phyloP scores from a whole-genome alignment of 2,888 invertebrate species.

The Hypena proboscidalis region DNA sequence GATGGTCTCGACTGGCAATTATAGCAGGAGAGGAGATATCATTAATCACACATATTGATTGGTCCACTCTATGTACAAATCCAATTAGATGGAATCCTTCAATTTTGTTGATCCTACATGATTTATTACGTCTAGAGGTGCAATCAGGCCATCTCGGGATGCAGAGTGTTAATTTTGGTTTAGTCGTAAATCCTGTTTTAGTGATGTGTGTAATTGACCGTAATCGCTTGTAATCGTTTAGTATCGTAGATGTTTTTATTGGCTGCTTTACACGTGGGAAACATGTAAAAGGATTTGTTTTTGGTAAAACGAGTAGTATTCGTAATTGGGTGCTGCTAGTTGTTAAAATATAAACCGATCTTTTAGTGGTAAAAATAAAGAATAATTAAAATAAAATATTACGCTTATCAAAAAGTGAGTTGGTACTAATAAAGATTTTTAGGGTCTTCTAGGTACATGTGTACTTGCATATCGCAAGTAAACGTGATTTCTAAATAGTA shows the following conservation, averaged over 20 bases:
- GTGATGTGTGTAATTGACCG: conserved; percentile 64
- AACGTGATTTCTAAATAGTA: too few relatives aligned
- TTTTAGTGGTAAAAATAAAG: neutral
- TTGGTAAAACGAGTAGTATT: conserved; percentile 23
- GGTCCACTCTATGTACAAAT: conserved; percentile 75
- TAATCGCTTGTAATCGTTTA: conserved; percentile 66
- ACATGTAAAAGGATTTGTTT: conserved; percentile 42
- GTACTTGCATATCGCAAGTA: too few relatives aligned
- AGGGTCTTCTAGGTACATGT: too few relatives aligned
- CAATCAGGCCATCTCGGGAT: conserved; percentile 70
- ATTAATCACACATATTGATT: conserved; percentile 84
- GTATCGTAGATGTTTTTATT: conserved; percentile 57
- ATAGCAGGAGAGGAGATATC: conserved; percentile 74
- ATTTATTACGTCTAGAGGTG: conserved; percentile 69
- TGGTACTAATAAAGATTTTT: too few relatives aligned
- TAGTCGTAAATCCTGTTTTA: conserved; percentile 73
- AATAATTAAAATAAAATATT: too few relatives aligned
- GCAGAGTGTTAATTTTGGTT: conserved; percentile 75
- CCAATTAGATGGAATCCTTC: conserved; percentile 81
- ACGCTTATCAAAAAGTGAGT: too few relatives aligned
- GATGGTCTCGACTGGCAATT: conserved; percentile 77
- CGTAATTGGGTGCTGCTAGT: conserved; percentile 3
- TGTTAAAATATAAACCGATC: neutral
- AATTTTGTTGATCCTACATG: conserved; percentile 73
- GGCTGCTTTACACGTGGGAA: conserved; percentile 59